These are phyloP conservation scores for Muntiacus muntjak DNA, from an alignment of 2,113 vertebrate species.

Conservation along the genomic window DNA sequence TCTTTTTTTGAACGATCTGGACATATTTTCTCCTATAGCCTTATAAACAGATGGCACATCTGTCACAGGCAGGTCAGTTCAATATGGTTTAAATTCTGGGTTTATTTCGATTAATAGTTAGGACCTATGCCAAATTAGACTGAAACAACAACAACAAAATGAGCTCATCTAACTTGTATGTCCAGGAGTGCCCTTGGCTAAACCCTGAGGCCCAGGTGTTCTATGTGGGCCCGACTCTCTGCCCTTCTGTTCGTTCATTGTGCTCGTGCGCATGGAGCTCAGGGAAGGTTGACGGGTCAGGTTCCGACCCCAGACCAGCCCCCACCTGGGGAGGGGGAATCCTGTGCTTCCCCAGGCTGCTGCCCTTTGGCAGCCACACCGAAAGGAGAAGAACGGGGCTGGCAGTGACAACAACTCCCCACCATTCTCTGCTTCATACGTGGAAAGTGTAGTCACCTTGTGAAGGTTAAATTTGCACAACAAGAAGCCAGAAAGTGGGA, in stretches of 20 bases:
- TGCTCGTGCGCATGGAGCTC: not conserved
- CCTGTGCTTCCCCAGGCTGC: not conserved
- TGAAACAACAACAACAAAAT: not conserved
- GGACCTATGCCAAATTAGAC: not conserved
- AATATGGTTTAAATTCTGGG: not conserved
- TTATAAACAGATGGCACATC: not conserved
- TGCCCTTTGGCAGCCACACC: not conserved
- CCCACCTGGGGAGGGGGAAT: not conserved
- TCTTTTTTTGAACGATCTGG: not conserved
- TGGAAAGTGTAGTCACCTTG: not conserved
- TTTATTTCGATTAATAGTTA: not conserved
- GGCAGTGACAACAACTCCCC: not conserved
- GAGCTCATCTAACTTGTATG: not conserved
- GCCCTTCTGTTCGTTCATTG: not conserved
- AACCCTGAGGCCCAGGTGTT: not conserved
- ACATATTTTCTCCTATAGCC: not conserved
- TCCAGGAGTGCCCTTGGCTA: not conserved
- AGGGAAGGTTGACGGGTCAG: not conserved
- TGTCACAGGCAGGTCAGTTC: not conserved
- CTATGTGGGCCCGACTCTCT: not conserved
- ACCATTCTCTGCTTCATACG: fast-evolving
- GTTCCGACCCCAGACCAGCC: not conserved
- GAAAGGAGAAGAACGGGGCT: not conserved
- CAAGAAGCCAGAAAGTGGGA: not conserved
- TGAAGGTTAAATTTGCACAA: not conserved